Evolutionary conservation across 2,888 invertebrate species (phyloP).

Genomic region (Spialia ferax): DNA sequence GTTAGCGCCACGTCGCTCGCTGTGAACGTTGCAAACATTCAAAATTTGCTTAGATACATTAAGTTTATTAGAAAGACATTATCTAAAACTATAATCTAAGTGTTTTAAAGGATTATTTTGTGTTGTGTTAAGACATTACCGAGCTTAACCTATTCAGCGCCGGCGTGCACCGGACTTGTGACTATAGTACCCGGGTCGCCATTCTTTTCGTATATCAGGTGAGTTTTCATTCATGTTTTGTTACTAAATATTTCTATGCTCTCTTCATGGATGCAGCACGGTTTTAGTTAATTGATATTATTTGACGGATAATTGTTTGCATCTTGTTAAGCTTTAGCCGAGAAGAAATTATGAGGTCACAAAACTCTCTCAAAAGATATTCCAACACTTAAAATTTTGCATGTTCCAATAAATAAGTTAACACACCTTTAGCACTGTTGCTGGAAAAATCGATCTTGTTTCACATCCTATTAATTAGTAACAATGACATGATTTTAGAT

Average conservation of each 20-base stretch:
- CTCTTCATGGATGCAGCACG: not conserved
- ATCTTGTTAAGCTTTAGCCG: not conserved
- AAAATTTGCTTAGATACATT: slow-evolving; percentile 3
- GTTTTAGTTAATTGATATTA: not conserved
- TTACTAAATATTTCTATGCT: slow-evolving; percentile 5
- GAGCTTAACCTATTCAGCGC: slow-evolving; percentile 18
- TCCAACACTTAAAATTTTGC: too few species aligned
- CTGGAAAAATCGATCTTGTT: too few species aligned
- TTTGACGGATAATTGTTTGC: not conserved
- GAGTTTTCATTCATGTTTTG: slow-evolving; percentile 46
- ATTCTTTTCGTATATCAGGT: slow-evolving; percentile 50
- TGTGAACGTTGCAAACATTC: slow-evolving; percentile 33
- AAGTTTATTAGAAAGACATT: slow-evolving; percentile 19
- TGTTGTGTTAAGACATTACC: slow-evolving; percentile 41
- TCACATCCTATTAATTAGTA: too few species aligned
- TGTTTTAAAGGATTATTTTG: slow-evolving; percentile 38
- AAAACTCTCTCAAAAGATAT: not conserved
- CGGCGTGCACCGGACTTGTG: slow-evolving; percentile 40
- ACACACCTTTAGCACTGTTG: too few species aligned
- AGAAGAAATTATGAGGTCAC: not conserved
- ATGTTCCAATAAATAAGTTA: too few species aligned
- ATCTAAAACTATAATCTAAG: slow-evolving; percentile 9
- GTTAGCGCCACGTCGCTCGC: slow-evolving; percentile 55
- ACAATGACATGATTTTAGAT: too few species aligned
- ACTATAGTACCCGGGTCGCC: slow-evolving; percentile 41